Base-by-base conservation (phyloP, 2,113 vertebrate species). In the Myrmecophaga tridactyla region DNA sequence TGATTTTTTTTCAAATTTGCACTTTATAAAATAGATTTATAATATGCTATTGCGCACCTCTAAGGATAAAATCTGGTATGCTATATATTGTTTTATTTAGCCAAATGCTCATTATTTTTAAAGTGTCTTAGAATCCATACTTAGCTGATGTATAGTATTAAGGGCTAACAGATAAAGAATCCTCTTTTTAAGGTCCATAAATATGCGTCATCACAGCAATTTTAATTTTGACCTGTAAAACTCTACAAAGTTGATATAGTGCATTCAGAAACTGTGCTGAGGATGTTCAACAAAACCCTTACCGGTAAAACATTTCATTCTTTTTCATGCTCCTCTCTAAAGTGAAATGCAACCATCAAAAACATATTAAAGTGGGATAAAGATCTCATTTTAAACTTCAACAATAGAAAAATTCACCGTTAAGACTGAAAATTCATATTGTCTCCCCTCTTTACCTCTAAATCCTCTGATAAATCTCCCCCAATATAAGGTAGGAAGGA, bases 41-140 rank as follows among this genome's bases (percentile, higher is more conserved):
- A 95, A 96, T 92, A 94, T 65, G 94, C 96, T 96, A 97, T n/a
- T 20, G 89, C 89, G 97, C 87, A 94, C 94, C 96, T 92, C 94
- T 97, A 96, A 98, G 91, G 85, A 96, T 92, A 97, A 96, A 98
- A 95, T 92, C 72, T 95, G 84, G 97, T 93, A 92, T 70, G 73
- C 97, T 97, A 89, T 80, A 96, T 87, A 96, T 97, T 95, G 96
- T 94, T 96, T 94, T 94, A 89, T 78, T 92, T 93, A 95, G 96
- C 92, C 82, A 97, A 98, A 97, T 96, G 97, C 96, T 98, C 98
- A 98, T 97, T 98, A 97, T 96, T 98, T 98, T 97, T 95, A 86
- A 97, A 95, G 92, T 90, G 97, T 97, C 96, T 67, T 36, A 96
- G 90, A 97, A 95, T 94, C 53, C 87, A 88, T 96, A 98, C 98